phyloP scores from a whole-genome alignment of 2,113 vertebrate genomes.

The Phalacrocorax aristotelis region DNA sequence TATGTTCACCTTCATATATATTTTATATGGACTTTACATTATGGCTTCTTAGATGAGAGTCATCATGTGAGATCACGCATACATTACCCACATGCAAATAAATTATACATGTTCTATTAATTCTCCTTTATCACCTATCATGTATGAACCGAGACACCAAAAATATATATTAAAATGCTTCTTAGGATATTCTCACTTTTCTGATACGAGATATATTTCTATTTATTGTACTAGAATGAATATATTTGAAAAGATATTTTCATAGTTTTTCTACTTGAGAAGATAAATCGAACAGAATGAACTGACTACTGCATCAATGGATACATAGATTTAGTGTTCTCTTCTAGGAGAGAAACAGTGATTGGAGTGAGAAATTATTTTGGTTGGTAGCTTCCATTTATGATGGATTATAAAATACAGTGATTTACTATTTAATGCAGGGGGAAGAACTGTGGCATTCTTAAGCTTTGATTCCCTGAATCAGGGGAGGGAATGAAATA shows the following conservation, averaged over 20 bases:
- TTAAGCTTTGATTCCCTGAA: neutral
- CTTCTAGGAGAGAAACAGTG: neutral
- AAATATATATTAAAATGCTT: neutral
- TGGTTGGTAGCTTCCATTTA: neutral
- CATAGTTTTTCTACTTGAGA: neutral
- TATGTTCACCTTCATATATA: neutral
- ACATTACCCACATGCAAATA: neutral
- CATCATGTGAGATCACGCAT: neutral
- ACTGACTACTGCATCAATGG: neutral
- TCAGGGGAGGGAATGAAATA: neutral
- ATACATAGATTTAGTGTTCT: neutral
- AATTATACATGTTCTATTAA: neutral
- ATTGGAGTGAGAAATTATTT: neutral
- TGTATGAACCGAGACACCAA: neutral
- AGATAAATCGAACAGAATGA: conserved; percentile 40
- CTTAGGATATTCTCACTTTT: neutral
- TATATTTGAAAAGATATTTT: conserved; percentile 7
- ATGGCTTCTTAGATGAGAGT: neutral
- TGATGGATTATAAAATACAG: conserved; percentile 1
- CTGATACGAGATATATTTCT: neutral
- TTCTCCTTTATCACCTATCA: neutral
- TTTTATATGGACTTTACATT: conserved; percentile 20
- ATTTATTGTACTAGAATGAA: neutral
- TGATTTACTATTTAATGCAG: conserved; percentile 15
- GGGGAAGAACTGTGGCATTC: neutral